These are phyloP conservation scores for Triplophysa dalaica DNA, from an alignment of 2,113 vertebrate genomes.

Conservation along the genomic window DNA sequence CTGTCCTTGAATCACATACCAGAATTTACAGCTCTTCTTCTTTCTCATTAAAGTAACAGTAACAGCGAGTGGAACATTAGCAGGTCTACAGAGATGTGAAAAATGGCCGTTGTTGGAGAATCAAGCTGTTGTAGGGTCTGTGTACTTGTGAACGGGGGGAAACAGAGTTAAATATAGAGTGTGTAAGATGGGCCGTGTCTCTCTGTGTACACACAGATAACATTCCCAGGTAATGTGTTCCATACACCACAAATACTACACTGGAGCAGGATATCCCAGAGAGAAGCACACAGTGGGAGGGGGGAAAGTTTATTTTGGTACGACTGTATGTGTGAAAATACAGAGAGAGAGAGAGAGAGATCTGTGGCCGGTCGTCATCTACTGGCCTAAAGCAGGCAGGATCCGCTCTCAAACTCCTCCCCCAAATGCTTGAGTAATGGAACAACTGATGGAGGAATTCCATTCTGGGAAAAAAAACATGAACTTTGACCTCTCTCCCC, in stretches of 20 bases:
- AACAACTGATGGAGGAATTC: constrained; percentile 86
- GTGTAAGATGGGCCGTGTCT: constrained; percentile 53
- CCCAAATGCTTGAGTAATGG: constrained; percentile 76
- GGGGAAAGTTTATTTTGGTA: constrained; percentile 43
- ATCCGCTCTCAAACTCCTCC: constrained; percentile 69
- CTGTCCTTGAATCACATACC: not conserved
- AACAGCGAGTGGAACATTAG: no score
- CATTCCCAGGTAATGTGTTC: constrained; percentile 65
- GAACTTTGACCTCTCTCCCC: constrained; percentile 78
- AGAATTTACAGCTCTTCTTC: not conserved
- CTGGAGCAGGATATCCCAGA: constrained; percentile 70
- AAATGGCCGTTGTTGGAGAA: not conserved
- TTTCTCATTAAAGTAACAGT: no score
- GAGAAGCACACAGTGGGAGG: constrained; percentile 54
- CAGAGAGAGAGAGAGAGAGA: not conserved
- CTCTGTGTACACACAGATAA: constrained; percentile 66
- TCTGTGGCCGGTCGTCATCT: constrained; percentile 26
- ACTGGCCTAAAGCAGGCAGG: constrained; percentile 64
- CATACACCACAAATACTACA: constrained; percentile 70
- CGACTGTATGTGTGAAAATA: constrained; percentile 35
- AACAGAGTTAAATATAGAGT: constrained; percentile 64
- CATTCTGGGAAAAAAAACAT: constrained; percentile 79
- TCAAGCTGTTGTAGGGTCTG: not conserved
- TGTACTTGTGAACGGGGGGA: constrained; percentile 55
- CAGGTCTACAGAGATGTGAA: no score